Base-by-base conservation (phyloP, 2,113 vertebrate species). In the Melozone crissalis region DNA sequence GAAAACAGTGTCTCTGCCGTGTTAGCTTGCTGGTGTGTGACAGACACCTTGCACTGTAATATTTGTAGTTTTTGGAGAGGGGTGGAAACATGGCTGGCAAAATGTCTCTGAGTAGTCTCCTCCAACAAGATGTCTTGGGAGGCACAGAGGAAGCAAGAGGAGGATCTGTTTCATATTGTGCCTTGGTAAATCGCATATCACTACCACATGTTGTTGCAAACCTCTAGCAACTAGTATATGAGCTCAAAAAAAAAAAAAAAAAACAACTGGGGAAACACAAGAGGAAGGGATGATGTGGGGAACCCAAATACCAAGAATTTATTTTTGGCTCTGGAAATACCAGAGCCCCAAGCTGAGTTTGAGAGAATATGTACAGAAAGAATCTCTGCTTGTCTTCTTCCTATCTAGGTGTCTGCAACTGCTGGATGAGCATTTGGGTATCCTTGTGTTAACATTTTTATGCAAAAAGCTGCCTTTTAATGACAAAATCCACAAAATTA, bases 181-280 rank as follows among this genome's bases (percentile, higher is more conserved):
- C 28, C 52, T 52, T 27, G 19, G 18, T 46, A 52, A 91, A 84
- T 22, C 54, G 7, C 22, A n/a, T 39, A 18, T 20, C 11, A 27
- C 19, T 62, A 33, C 23, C 28, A 28, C 11, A 8, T 1, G 3
- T 27, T 1, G 3, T 27, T 76, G 28, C 44, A 80, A 73, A 66
- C 12, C 5, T 51, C 41, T 37, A 46, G 10, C 7, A 49, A 13
- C 22, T 41, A 46, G 12, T 15, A 17, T 1, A 0, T 33, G 27
- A 85, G 19, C 58, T 4, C 0, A 33, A 72, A 82, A 51, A 69
- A 41, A 46, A 7, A 46, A 6, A 55, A n/a, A 68, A 61, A 39
- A 39, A 10, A 39, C 31, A 15, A 0, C 0, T 17, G 11, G 37
- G 58, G 35, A 94, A 89, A 69, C 9, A 11, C 0, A 39, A 11